Evolutionary conservation across 2,113 vertebrate species (phyloP).

Genomic region (Embiotoca jacksoni): DNA sequence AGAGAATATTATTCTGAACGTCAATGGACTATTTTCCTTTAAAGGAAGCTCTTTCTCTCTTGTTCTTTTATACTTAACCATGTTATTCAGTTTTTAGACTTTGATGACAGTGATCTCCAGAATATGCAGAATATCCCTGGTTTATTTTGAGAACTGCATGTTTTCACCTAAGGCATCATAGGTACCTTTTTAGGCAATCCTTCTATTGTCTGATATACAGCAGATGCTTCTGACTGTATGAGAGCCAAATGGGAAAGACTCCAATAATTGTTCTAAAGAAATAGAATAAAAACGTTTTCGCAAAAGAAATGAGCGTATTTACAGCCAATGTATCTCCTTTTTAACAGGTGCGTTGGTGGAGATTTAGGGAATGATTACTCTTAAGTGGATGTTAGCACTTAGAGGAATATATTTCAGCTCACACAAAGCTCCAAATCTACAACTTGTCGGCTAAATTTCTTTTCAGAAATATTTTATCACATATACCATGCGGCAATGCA

Average conservation of each 20-base stretch:
- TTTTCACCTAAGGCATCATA: conserved; percentile 21
- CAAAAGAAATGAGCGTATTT: not conserved
- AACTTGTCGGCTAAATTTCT: conserved; percentile 14
- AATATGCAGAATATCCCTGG: conserved; percentile 21
- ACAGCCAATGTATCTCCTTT: conserved; percentile 9
- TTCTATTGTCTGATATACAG: conserved; percentile 19
- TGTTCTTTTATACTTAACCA: conserved; percentile 1
- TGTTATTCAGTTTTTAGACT: conserved; percentile 44
- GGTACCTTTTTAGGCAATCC: conserved; percentile 6
- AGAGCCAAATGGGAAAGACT: not conserved
- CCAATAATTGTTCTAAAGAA: not conserved
- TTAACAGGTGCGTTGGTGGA: conserved; percentile 2
- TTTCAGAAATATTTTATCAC: not conserved
- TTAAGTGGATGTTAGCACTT: not conserved
- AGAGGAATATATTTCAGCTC: not conserved
- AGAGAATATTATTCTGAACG: conserved; percentile 41
- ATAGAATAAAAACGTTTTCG: not conserved
- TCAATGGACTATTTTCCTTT: conserved; percentile 31
- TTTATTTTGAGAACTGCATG: conserved; percentile 11
- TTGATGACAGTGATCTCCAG: conserved; percentile 50
- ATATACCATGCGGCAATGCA: not conserved
- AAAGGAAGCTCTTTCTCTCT: conserved; percentile 32
- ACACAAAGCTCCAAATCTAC: not conserved
- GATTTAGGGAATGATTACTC: conserved; percentile 20
- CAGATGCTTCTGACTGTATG: not conserved